Evolutionary conservation across 2,888 invertebrate species (phyloP).

Genomic region (Minunthozetes semirufus): DNA sequence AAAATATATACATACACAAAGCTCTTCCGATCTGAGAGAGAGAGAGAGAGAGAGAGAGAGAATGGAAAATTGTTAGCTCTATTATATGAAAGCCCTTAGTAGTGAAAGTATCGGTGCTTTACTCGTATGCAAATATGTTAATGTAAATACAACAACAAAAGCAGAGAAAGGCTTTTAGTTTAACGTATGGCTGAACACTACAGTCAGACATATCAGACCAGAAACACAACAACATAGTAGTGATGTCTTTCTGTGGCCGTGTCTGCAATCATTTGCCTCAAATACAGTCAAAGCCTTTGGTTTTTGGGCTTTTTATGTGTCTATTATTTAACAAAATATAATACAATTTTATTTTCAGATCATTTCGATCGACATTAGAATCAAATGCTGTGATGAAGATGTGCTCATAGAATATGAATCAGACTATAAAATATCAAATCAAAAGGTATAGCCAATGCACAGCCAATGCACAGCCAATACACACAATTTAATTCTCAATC

Average conservation of each 20-base stretch:
- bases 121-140: conserved; percentile 19
- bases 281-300: background rate
- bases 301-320: background rate
- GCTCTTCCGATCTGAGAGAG: too few species aligned
- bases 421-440: too few species aligned
- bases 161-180: conserved; percentile 26
- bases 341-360: background rate
- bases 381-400: too few species aligned
- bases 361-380: too few species aligned
- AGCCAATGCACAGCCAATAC: too few species aligned
- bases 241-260: conserved; percentile 15
- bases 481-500: too few species aligned
- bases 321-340: background rate
- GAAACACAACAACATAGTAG: background rate
- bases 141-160: background rate
- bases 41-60: background rate
- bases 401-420: too few species aligned
- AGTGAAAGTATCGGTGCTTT: background rate
- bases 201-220: background rate
- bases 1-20: too few species aligned
- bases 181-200: conserved; percentile 23
- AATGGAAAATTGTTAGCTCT: background rate
- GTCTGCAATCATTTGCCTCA: conserved; percentile 13
- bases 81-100: too few species aligned
- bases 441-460: too few species aligned